These are phyloP conservation scores for Tachysurus fulvidraco DNA, from an alignment of 2,113 vertebrate genomes.

Conservation along the genomic window DNA sequence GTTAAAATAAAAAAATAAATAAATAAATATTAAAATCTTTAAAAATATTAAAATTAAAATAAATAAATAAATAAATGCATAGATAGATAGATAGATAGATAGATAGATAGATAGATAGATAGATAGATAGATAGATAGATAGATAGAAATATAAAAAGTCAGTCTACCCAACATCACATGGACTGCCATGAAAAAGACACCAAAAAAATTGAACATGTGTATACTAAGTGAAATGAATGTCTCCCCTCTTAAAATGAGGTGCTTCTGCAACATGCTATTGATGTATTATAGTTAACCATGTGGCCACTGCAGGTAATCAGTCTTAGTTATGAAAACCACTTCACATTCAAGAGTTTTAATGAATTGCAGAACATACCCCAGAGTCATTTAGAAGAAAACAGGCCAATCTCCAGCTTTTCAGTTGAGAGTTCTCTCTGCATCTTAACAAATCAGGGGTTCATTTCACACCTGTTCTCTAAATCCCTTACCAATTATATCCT, in stretches of 20 bases:
- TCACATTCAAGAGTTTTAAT: background rate
- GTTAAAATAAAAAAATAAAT: too few species aligned
- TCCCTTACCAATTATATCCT: slow-evolving; percentile 16
- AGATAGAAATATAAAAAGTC: too few species aligned
- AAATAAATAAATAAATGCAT: too few species aligned
- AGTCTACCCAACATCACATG: background rate
- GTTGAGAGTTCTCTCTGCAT: background rate
- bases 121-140: too few species aligned
- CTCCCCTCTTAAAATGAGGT: background rate
- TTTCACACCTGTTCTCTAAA: slow-evolving; percentile 2
- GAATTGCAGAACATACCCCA: background rate
- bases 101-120: too few species aligned
- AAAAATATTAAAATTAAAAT: too few species aligned
- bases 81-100: too few species aligned
- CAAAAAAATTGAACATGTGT: background rate
- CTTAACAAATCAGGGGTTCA: slow-evolving; percentile 9
- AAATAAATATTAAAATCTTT: too few species aligned
- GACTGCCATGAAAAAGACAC: background rate
- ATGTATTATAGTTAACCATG: too few species aligned
- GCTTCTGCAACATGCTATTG: background rate
- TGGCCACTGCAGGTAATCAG: background rate
- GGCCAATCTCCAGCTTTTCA: background rate
- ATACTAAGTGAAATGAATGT: background rate
- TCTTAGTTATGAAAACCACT: background rate
- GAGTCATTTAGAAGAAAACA: background rate